phyloP scores from a whole-genome alignment of 2,113 vertebrate genomes.

The Poecilia latipinna region DNA sequence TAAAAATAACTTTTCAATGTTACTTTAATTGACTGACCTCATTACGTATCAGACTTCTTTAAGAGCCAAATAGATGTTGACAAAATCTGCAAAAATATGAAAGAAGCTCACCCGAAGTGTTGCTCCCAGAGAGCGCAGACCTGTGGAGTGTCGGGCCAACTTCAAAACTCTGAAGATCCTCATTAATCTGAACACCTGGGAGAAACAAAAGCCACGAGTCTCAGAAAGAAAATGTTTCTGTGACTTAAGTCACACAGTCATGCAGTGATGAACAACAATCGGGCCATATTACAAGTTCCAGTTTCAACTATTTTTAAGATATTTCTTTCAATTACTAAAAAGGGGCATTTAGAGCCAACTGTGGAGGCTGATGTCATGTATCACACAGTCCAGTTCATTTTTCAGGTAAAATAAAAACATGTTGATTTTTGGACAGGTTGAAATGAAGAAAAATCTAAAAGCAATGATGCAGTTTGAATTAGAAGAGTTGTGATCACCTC shows the following conservation, averaged over 20 bases:
- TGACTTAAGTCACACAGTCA: not conserved
- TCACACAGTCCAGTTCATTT: not conserved
- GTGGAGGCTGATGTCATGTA: not conserved
- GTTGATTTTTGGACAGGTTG: not conserved
- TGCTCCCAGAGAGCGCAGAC: slow-evolving; percentile 92
- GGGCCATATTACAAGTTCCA: not conserved
- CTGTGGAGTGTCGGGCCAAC: slow-evolving; percentile 94
- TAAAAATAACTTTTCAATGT: no score
- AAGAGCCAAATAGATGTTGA: not conserved
- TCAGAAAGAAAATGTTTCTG: not conserved
- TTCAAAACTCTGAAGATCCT: slow-evolving; percentile 97
- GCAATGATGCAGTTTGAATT: not conserved
- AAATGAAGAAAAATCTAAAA: not conserved
- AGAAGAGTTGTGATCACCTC: not conserved
- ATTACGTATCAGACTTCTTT: not conserved
- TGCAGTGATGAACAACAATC: not conserved
- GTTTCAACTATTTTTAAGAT: not conserved
- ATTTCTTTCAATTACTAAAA: no score
- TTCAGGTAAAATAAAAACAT: not conserved
- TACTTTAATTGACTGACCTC: not conserved
- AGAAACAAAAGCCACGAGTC: not conserved
- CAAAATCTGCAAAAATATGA: slow-evolving; percentile 9
- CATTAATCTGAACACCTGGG: slow-evolving; percentile 91
- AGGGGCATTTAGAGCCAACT: not conserved
- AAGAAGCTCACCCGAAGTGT: slow-evolving; percentile 88